Percentiles rank a stretch among this genome's conserved stretches.
phyloP scores from a whole-genome alignment of 1,140 invertebrate genomes.

The Lethocerus indicus region DNA sequence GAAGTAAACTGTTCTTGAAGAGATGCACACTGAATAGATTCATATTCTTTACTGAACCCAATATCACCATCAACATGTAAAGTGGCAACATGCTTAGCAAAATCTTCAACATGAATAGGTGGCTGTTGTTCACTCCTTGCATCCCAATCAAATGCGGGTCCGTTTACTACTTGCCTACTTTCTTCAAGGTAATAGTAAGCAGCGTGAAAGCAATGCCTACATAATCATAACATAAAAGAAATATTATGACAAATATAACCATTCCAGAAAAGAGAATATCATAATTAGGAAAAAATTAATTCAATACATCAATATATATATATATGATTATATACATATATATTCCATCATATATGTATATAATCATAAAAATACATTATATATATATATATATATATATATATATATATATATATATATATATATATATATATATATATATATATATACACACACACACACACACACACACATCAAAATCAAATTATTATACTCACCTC shows the following conservation, averaged over 20 bases:
- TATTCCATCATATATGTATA: background rate
- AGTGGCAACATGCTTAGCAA: slow-evolving; percentile 60
- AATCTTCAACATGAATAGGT: slow-evolving; percentile 53
- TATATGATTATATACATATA: background rate
- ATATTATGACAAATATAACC: slow-evolving; percentile 2
- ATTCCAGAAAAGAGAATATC: background rate
- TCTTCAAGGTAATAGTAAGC: slow-evolving; percentile 74
- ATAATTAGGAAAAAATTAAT: background rate
- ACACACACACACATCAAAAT: too few species aligned
- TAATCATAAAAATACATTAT: background rate
- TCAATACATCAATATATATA: background rate
- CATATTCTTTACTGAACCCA: slow-evolving; percentile 80
- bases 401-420: background rate
- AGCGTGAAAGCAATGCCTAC: slow-evolving; percentile 61
- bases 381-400: too few species aligned
- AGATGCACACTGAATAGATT: slow-evolving; percentile 49
- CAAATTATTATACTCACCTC: slow-evolving; percentile 61
- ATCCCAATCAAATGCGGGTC: slow-evolving; percentile 36
- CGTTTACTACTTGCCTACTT: slow-evolving; percentile 33
- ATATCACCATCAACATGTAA: slow-evolving; percentile 78
- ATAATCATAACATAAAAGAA: slow-evolving; percentile 15
- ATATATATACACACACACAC: too few species aligned
- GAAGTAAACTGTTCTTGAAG: slow-evolving; percentile 49
- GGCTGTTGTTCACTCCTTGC: slow-evolving; percentile 32
- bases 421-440: background rate